These are phyloP conservation scores for Micrasema minimum DNA, from an alignment of 1,140 invertebrate species.

Conservation along the genomic window DNA sequence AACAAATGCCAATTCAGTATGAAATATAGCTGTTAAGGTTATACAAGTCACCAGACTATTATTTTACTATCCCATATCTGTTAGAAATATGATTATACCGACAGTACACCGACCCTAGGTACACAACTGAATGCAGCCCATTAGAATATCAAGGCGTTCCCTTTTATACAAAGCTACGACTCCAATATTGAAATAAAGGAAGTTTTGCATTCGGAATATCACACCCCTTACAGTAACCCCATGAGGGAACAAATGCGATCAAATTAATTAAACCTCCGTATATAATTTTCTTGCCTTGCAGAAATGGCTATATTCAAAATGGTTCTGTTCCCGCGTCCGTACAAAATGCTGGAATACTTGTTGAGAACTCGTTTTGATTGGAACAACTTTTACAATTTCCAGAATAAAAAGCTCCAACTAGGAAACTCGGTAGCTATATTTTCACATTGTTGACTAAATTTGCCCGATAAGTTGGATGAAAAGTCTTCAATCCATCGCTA, in stretches of 20 bases:
- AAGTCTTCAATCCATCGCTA: conserved; percentile 20
- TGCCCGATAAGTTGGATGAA: conserved; percentile 37
- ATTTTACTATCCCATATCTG: no score
- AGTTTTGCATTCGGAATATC: conserved; percentile 21
- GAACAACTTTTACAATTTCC: conserved; percentile 52
- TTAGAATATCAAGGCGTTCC: no score
- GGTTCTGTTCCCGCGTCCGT: conserved; percentile 35
- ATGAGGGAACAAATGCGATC: conserved; percentile 45
- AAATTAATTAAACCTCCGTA: conserved; percentile 51
- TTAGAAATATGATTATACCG: no score
- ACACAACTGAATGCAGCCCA: no score
- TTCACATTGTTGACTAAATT: conserved; percentile 44
- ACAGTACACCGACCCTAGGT: no score
- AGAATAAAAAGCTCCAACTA: conserved; percentile 46
- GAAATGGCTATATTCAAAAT: conserved; percentile 49
- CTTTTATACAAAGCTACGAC: no score
- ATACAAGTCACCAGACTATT: no score
- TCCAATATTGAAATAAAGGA: conserved; percentile 18
- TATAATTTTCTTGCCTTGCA: conserved; percentile 40
- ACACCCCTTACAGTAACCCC: conserved; percentile 19
- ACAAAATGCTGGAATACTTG: conserved; percentile 23
- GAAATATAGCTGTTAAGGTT: no score
- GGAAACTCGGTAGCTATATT: conserved; percentile 42
- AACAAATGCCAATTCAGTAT: no score
- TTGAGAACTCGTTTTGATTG: conserved; percentile 48